phyloP scores from a whole-genome alignment of 2,113 vertebrate genomes.

The Cololabis saira region DNA sequence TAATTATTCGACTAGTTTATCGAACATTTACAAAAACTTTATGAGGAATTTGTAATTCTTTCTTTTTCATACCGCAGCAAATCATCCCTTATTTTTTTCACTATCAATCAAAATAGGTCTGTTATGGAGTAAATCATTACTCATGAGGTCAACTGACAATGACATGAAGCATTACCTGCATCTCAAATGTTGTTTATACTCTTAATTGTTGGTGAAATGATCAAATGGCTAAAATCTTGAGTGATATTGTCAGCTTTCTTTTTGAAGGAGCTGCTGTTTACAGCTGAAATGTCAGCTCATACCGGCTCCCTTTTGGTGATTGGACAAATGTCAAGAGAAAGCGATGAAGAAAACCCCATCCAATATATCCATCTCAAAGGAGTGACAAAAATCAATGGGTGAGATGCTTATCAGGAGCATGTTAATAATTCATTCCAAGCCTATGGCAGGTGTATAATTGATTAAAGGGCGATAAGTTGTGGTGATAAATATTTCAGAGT shows the following conservation, averaged over 20 bases:
- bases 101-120: no score
- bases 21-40: no score
- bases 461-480: slow-evolving; percentile 76
- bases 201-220: background rate
- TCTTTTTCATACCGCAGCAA: no score
- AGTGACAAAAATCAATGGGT: slow-evolving; percentile 78
- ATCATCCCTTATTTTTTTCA: no score
- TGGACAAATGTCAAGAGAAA: slow-evolving; percentile 51
- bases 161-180: no score
- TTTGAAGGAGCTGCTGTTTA: slow-evolving; percentile 4
- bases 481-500: slow-evolving; percentile 79
- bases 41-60: no score
- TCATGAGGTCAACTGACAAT: no score
- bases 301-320: slow-evolving; percentile 14
- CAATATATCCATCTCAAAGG: slow-evolving; percentile 71
- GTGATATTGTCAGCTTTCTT: background rate
- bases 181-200: no score
- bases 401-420: slow-evolving; percentile 70
- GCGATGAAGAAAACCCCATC: slow-evolving; percentile 57
- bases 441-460: slow-evolving; percentile 75
- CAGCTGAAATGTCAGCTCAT: slow-evolving; percentile 28
- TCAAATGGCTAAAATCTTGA: slow-evolving; percentile 1
- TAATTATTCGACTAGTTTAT: no score
- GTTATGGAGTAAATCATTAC: no score
- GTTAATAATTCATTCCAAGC: slow-evolving; percentile 79